Evolutionary conservation across 2,113 vertebrate species (phyloP).

Genomic region (Tonatia bakeri): DNA sequence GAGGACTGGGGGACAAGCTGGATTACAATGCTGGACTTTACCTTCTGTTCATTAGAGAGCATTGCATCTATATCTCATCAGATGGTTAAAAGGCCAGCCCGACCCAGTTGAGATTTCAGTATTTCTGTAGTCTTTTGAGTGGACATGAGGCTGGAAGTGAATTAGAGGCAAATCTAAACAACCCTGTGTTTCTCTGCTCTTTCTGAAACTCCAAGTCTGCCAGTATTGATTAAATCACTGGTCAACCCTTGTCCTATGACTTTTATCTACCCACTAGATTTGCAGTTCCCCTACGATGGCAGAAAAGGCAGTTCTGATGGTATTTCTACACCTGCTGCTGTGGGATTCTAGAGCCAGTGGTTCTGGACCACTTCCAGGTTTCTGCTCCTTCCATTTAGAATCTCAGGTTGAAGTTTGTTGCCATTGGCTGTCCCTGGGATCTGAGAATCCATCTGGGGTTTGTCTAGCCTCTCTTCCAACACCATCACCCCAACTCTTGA

Average conservation of each 20-base stretch:
- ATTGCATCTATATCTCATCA: background rate
- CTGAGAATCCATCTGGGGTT: constrained; percentile 35
- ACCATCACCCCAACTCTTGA: background rate
- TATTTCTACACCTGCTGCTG: background rate
- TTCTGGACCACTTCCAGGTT: constrained; percentile 49
- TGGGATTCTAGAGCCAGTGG: background rate
- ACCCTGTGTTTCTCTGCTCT: background rate
- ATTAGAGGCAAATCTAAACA: background rate
- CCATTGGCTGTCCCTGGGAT: constrained; percentile 16
- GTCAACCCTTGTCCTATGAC: background rate
- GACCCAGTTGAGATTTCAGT: background rate
- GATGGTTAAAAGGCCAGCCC: background rate
- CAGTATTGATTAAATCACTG: background rate
- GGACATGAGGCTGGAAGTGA: background rate
- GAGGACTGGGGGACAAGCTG: background rate
- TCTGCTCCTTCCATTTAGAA: constrained; percentile 58
- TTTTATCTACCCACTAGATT: constrained; percentile 18
- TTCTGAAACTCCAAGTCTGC: background rate
- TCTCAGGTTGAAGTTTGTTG: constrained; percentile 41
- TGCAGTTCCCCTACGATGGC: background rate
- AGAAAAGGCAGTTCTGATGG: background rate
- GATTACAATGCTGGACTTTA: background rate
- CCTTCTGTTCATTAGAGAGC: background rate
- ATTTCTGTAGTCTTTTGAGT: background rate
- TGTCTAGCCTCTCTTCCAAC: constrained; percentile 32